Base-by-base conservation (phyloP, 1,140 invertebrate species). In the Drosophila subpulchrella region DNA sequence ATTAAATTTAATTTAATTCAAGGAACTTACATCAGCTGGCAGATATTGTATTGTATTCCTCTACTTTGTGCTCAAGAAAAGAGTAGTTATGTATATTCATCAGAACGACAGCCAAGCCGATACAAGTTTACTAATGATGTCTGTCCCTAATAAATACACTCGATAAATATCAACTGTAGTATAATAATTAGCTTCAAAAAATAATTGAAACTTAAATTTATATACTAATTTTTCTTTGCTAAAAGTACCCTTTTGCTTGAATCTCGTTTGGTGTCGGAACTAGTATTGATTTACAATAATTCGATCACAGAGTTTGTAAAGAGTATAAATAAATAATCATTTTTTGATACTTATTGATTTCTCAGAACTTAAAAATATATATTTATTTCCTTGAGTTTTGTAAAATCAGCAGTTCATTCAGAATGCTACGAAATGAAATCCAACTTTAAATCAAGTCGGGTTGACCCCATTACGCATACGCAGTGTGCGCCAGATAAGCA, bases 391-490 rank as follows among this genome's bases (percentile, higher is more conserved):
- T 34, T 15, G 4, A 27, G 44, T 47, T 20, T 42, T 8, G 15
- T 6, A 24, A 46, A 12, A 15, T n/a, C 3, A 32, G 27, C 8
- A 17, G 27, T 15, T 34, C 8, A 11, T 7, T 8, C 5, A 13
- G n/a, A 38, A 47, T 34, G 2, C 32, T 34, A 6, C 27, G 13
- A 65, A 12, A 68, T 44, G 2, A 42, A 51, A 46, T 38, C 42
- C 38, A 20, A 44, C 36, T 63, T 44, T 4, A 75, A 51, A 27
- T 46, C 48, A 17, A 32, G 27, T 30, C 11, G 6, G 36, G 30
- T 30, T 57, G 20, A 44, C 47, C 56, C 12, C 39, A 68, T 76
- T 46, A 76, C 62, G 30, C 56, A 68, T 76, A 76, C 63, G 73
- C 56, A 38, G 36, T 48, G 74, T 75, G 20, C 10, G 34, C 42